Evolutionary conservation across 2,888 invertebrate species (phyloP).

Genomic region (Tyria jacobaeae): DNA sequence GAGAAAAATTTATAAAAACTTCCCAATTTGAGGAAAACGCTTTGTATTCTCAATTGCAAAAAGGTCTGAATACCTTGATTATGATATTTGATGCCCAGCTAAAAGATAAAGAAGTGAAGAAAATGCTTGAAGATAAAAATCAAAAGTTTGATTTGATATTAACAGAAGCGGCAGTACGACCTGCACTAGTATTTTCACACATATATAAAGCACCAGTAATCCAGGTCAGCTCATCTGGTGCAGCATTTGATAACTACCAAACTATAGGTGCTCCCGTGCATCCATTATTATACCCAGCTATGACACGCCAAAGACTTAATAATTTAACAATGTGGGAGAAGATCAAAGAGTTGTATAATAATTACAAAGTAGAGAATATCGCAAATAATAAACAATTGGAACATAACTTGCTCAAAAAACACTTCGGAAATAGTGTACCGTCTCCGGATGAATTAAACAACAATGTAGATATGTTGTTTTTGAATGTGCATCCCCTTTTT

Average conservation of each 20-base stretch:
- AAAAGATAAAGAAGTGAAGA: slow-evolving; percentile 11
- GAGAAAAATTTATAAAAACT: slow-evolving; percentile 14
- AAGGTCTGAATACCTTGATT: slow-evolving; percentile 18
- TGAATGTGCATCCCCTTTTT: slow-evolving; percentile 70
- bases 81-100: slow-evolving; percentile 29
- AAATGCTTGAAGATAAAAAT: slow-evolving; percentile 15
- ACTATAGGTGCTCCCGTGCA: neutral
- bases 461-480: slow-evolving; percentile 65
- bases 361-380: neutral
- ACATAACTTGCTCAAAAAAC: slow-evolving; percentile 10
- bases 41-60: slow-evolving; percentile 27
- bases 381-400: slow-evolving; percentile 12
- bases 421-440: slow-evolving; percentile 39
- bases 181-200: slow-evolving; percentile 51
- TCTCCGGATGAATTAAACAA: slow-evolving; percentile 40
- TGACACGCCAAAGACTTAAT: neutral
- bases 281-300: neutral
- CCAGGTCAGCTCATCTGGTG: neutral
- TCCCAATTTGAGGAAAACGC: slow-evolving; percentile 29
- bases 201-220: slow-evolving; percentile 28
- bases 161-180: slow-evolving; percentile 51
- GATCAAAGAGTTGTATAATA: slow-evolving; percentile 9
- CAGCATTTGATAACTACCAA: neutral
- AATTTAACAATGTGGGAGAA: slow-evolving; percentile 11
- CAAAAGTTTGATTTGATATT: slow-evolving; percentile 53